These are phyloP conservation scores for Sinhomidia bicolor DNA, from an alignment of 2,888 invertebrate genomes.

Conservation along the genomic window DNA sequence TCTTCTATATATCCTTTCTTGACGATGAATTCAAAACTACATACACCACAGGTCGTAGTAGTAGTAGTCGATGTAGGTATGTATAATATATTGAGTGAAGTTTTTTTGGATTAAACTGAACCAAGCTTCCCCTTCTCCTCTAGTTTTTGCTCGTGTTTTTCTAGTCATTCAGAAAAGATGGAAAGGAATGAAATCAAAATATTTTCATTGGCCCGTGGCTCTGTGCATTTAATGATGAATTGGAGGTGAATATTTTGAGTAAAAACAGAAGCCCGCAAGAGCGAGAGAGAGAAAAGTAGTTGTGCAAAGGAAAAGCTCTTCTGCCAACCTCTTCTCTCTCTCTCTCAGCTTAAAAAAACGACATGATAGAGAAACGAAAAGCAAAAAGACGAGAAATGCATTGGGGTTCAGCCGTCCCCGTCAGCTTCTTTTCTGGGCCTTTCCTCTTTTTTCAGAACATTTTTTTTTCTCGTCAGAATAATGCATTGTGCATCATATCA, in stretches of 20 bases:
- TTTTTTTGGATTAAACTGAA: constrained; percentile 46
- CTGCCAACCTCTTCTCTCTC: not conserved
- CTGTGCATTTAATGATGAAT: constrained; percentile 59
- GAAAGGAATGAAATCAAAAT: constrained; percentile 69
- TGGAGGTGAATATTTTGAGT: constrained; percentile 69
- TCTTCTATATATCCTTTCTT: not conserved
- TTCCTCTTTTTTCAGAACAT: not conserved
- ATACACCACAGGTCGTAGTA: not conserved
- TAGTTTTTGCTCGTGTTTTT: constrained; percentile 56
- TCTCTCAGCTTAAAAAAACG: not conserved
- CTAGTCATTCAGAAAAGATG: constrained; percentile 55
- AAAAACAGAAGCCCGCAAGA: constrained; percentile 57
- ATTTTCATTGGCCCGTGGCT: constrained; percentile 68
- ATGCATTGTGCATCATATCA: not conserved
- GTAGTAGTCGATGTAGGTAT: not conserved
- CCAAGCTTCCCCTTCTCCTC: not conserved
- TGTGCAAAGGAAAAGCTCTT: constrained; percentile 6
- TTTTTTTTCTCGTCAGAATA: not conserved
- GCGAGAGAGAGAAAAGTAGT: not conserved
- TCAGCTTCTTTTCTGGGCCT: constrained; percentile 11
- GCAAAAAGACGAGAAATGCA: constrained; percentile 11
- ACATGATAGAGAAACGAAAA: not conserved
- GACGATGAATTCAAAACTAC: not conserved
- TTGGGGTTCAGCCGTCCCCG: constrained; percentile 43
- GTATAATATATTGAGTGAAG: not conserved